These are phyloP conservation scores for Edolisoma coerulescens DNA, from an alignment of 2,113 vertebrate species.

Conservation along the genomic window DNA sequence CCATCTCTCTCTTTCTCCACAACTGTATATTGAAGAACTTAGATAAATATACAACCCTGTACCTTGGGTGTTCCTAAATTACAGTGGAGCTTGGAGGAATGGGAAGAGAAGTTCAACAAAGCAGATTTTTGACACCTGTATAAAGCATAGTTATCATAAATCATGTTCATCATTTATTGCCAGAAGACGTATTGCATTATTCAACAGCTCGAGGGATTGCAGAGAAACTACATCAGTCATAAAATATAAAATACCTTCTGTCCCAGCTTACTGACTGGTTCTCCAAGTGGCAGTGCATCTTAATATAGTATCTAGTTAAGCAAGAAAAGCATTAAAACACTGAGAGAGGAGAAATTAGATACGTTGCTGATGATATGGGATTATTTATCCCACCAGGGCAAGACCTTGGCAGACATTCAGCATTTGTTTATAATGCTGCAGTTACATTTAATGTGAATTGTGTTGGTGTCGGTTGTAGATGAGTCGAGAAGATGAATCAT, in stretches of 20 bases:
- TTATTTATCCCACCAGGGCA: background rate
- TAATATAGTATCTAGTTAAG: background rate
- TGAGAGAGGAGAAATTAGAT: background rate
- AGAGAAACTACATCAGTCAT: background rate
- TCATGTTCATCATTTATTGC: slow-evolving; percentile 31
- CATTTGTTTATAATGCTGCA: background rate
- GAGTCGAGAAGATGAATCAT: background rate
- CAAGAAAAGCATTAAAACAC: background rate
- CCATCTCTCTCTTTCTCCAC: background rate
- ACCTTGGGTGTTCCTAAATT: slow-evolving; percentile 42
- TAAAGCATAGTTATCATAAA: slow-evolving; percentile 35
- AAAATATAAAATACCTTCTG: slow-evolving; percentile 27
- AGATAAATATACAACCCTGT: slow-evolving; percentile 23
- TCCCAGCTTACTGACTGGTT: slow-evolving; percentile 4
- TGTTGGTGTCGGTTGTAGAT: background rate
- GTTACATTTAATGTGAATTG: background rate
- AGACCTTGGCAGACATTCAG: background rate
- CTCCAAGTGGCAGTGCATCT: slow-evolving; percentile 28
- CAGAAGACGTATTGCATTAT: slow-evolving; percentile 26
- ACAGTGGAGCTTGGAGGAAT: background rate
- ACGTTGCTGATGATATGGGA: background rate
- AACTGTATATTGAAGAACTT: background rate
- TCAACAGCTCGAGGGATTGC: background rate
- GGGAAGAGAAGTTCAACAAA: slow-evolving; percentile 26
- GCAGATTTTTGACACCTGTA: slow-evolving; percentile 34